These are phyloP conservation scores for Drosophila pseudoananassae DNA, from an alignment of 1,140 invertebrate genomes.

Conservation along the genomic window DNA sequence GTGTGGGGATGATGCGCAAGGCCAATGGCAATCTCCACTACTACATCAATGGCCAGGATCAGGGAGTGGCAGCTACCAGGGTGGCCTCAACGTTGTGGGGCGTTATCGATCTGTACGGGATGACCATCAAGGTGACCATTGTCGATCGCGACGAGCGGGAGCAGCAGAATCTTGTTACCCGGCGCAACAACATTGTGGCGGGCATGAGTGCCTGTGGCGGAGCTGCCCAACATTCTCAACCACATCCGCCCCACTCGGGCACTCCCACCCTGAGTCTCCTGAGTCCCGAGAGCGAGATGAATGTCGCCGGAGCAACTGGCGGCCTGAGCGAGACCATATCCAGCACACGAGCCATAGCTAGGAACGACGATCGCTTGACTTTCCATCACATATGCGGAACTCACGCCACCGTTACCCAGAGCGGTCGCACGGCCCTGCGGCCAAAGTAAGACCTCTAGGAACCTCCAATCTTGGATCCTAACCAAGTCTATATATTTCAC, in stretches of 20 bases:
- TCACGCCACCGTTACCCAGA: slow-evolving; percentile 95
- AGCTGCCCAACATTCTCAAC: slow-evolving; percentile 86
- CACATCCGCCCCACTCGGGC: slow-evolving; percentile 59
- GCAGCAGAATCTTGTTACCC: slow-evolving; percentile 90
- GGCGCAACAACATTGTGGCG: slow-evolving; percentile 87
- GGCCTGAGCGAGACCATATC: slow-evolving; percentile 68
- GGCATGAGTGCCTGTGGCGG: slow-evolving; percentile 81
- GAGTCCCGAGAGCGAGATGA: slow-evolving; percentile 74
- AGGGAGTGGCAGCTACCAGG: slow-evolving; percentile 93
- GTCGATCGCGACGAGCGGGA: slow-evolving; percentile 92
- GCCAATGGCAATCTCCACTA: slow-evolving; percentile 94
- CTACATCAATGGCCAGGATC: slow-evolving; percentile 96
- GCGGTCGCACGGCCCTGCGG: slow-evolving; percentile 94
- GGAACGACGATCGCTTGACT: slow-evolving; percentile 89
- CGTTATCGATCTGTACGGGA: slow-evolving; percentile 97
- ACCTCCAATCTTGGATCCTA: not conserved
- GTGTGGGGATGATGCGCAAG: slow-evolving; percentile 91
- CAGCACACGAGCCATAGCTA: slow-evolving; percentile 75
- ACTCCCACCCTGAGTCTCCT: slow-evolving; percentile 72
- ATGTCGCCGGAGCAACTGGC: slow-evolving; percentile 59
- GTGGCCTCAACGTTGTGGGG: slow-evolving; percentile 93
- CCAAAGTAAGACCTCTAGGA: slow-evolving; percentile 90
- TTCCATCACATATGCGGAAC: slow-evolving; percentile 96
- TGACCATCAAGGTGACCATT: slow-evolving; percentile 96
- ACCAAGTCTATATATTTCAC: slow-evolving; percentile 10